Conservation (phyloP, 2,113 vertebrate species). For the Lanius collurio region DNA sequence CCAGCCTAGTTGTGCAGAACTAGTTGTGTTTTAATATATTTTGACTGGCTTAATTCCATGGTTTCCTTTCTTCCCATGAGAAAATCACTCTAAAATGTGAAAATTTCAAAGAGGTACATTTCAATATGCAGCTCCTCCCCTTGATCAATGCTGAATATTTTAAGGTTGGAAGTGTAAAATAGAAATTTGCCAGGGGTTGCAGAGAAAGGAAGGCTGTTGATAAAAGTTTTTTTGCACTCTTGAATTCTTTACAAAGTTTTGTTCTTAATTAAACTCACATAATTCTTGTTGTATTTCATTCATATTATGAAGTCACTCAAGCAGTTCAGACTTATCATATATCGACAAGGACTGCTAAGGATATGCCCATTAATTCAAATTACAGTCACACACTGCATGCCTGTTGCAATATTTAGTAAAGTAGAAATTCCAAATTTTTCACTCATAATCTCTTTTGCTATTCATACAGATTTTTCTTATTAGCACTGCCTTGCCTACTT, state of each 20-base stretch:
- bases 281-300: slow-evolving; percentile 12
- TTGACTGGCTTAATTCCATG: slow-evolving; percentile 18
- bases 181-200: not conserved
- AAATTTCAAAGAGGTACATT: not conserved
- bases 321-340: not conserved
- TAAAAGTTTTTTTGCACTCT: not conserved
- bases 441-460: not conserved
- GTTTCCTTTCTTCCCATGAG: not conserved
- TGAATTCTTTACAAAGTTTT: not conserved
- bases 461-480: not conserved
- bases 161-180: not conserved
- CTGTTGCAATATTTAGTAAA: not conserved
- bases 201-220: not conserved
- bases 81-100: not conserved
- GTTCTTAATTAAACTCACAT: slow-evolving; percentile 31
- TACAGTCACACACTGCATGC: not conserved
- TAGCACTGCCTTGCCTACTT: not conserved
- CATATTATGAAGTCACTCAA: slow-evolving; percentile 1
- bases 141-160: not conserved
- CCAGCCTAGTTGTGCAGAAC: not conserved
- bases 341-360: not conserved
- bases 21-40: not conserved
- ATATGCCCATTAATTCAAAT: slow-evolving; percentile 5
- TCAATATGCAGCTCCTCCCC: not conserved
- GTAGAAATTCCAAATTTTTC: not conserved